Base-by-base conservation (phyloP, 2,113 vertebrate species). In the Labeo catla region DNA sequence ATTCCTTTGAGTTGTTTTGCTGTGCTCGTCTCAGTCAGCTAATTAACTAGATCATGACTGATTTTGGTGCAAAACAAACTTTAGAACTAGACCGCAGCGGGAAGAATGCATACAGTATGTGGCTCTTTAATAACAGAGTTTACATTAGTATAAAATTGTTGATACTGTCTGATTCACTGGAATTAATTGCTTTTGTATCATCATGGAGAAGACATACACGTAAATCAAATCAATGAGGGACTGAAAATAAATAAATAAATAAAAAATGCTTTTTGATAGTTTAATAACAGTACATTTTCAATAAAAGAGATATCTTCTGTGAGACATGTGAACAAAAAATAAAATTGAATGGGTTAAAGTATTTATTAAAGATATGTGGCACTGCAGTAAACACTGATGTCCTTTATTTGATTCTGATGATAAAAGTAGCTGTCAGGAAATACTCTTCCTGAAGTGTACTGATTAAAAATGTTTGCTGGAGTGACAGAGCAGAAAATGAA, bases 351-450 rank as follows among this genome's bases (percentile, higher is more conserved):
- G 3, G 39, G 39, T 39, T 39, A 39, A 39, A 39, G 39, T 3
- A n/a, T 16, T 57, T 54, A 59, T 68, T 23, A 68, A 82, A 34
- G 9, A 34, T 28, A 65, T 21, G 63, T 28, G 43, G 21, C 23
- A 28, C 36, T 49, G 43, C 23, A 66, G 13, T 34, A 36, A 19
- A 47, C 57, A 45, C 12, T 9, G 36, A 23, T 34, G 9, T 68
- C 68, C 23, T 70, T 50, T 82, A 68, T 82, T 82, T 52, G 45
- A 68, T 82, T 52, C 68, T 52, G 28, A 15, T 2, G 21, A 80
- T 79, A 80, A 61, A 61, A 39, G 11, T 21, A 81, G 39, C 57
- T 66, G 12, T 6, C 79, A 50, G 47, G 80, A 68, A 34, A 63
- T 70, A 16, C 9, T 68, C 79, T 81, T 59, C 57, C 19, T 61